Evolutionary conservation across 2,113 vertebrate genomes (phyloP).

Genomic region (Caloenas nicobarica): DNA sequence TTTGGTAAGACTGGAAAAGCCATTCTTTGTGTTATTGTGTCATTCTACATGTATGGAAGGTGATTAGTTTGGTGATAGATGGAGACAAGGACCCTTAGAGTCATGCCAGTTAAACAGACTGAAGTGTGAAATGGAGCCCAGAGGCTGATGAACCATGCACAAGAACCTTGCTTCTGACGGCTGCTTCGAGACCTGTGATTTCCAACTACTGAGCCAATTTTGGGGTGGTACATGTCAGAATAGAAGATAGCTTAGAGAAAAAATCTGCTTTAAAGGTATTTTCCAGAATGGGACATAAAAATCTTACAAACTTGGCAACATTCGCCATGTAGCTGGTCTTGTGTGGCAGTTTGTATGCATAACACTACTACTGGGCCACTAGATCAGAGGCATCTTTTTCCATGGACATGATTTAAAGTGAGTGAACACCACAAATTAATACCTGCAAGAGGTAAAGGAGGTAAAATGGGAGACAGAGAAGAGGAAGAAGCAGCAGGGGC

Average conservation of each 20-base stretch:
- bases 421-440: neutral
- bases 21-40: neutral
- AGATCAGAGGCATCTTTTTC: neutral
- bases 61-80: neutral
- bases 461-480: neutral
- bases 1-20: neutral
- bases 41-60: neutral
- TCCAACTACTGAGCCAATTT: neutral
- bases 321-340: neutral
- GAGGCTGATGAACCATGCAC: neutral
- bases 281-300: neutral
- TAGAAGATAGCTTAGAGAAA: neutral
- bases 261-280: neutral
- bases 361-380: neutral
- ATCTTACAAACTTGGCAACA: neutral
- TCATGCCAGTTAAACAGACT: neutral
- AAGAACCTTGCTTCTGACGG: neutral
- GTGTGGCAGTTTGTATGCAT: neutral
- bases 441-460: neutral
- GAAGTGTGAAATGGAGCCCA: rapidly evolving
- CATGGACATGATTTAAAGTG: neutral
- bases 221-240: neutral
- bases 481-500: neutral
- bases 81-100: neutral
- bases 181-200: neutral